phyloP scores from a whole-genome alignment of 2,113 vertebrate species.

The Bucco capensis region DNA sequence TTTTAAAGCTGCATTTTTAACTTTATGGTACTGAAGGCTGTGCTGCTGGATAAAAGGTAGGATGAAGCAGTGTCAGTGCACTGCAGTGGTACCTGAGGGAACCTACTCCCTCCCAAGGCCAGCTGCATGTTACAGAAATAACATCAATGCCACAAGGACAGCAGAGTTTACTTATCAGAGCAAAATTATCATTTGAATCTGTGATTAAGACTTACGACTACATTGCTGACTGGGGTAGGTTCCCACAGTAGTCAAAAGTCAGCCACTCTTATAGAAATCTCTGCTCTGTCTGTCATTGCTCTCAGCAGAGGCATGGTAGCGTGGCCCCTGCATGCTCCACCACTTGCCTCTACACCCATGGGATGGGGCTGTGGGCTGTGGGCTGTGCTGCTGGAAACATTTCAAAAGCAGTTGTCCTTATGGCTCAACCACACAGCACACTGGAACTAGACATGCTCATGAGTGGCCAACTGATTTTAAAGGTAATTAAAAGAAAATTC shows the following conservation, averaged over 20 bases:
- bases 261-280: not conserved
- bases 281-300: not conserved
- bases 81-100: not conserved
- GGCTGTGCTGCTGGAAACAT: not conserved
- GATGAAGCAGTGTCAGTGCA: not conserved
- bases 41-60: not conserved
- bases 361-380: not conserved
- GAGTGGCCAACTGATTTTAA: fast-evolving
- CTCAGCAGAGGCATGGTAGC: not conserved
- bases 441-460: fast-evolving
- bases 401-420: not conserved
- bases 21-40: not conserved
- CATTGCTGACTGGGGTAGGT: not conserved
- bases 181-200: fast-evolving
- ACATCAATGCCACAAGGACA: not conserved
- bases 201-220: not conserved
- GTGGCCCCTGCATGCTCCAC: fast-evolving
- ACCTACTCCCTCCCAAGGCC: not conserved
- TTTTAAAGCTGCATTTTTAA: not conserved
- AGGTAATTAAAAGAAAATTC: not conserved
- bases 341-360: fast-evolving
- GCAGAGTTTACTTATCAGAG: not conserved
- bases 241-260: not conserved
- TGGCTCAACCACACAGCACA: not conserved
- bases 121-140: not conserved